phyloP scores from a whole-genome alignment of 2,888 invertebrate species.

The Willowsia nigromaculata region DNA sequence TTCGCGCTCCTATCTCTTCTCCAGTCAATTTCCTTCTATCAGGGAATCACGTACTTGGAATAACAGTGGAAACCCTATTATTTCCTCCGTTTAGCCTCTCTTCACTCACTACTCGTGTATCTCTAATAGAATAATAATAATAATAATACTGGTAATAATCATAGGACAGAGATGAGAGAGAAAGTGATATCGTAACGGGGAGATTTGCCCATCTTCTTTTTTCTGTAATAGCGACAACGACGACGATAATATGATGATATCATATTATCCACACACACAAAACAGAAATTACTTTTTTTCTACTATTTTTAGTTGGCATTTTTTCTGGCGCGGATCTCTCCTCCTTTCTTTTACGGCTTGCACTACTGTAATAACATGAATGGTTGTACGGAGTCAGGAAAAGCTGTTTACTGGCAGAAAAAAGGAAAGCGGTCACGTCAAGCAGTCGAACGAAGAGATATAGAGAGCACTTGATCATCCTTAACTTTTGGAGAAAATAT shows the following conservation, averaged over 20 bases:
- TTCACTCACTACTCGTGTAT: neutral
- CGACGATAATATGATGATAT: neutral
- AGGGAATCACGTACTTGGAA: neutral
- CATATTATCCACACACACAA: neutral
- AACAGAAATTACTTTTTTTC: neutral
- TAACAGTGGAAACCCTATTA: neutral
- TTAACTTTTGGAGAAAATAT: no score
- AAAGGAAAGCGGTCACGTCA: neutral
- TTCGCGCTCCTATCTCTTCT: neutral
- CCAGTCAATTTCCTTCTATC: neutral
- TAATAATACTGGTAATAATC: neutral
- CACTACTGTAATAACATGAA: neutral
- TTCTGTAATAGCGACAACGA: neutral
- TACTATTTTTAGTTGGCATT: neutral
- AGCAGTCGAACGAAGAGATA: neutral
- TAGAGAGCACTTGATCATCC: no score
- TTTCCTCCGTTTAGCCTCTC: neutral
- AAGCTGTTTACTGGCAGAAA: no score
- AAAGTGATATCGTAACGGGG: neutral
- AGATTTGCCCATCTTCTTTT: no score
- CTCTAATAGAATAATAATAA: slow-evolving; percentile 5
- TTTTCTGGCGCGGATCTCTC: neutral
- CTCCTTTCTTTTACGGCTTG: neutral
- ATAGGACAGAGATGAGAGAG: neutral
- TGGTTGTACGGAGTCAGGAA: neutral